Base-by-base conservation (phyloP, 2,888 invertebrate genomes). In the Nomada flava region DNA sequence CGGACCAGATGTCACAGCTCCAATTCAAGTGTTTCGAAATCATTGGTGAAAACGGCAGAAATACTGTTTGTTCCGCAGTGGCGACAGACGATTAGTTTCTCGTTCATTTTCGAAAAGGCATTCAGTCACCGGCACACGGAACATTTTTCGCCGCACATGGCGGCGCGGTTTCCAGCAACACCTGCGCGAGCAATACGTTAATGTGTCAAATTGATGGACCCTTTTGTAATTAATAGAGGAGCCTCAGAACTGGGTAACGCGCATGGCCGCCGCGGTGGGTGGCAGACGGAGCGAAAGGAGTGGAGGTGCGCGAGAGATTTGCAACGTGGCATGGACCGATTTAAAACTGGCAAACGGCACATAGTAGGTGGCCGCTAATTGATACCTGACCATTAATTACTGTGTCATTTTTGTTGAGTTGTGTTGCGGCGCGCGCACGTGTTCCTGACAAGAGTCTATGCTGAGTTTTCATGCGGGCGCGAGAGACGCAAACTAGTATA, bases 371-470 rank as follows among this genome's bases (percentile, higher is more conserved):
- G 80, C 84, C 86, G 90, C 91, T 92, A 93, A 93, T 93, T 93
- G 93, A 93, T 93, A 92, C 91, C 91, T 90, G 89, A 89, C 92
- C 92, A 93, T 93, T 93, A 93, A 93, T 93, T 93, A 93, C 93
- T 91, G 91, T 92, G 93, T 93, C 93, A 92, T 93, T 93, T 92
- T 90, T 92, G 91, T 88, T 88, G 91, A 90, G 88, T 88, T 86
- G 87, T 90, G 90, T 91, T 91, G 91, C 84, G 90, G 91, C 87
- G 71, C 83, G 90, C 91, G 85, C 92, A 92, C 91, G 92, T 92
- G 92, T 87, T 90, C 84, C 85, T 92, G 92, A 92, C 92, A 92
- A 88, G 86, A 84, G 76, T 81, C 85, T 77, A 77, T 73, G 77
- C 63, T 75, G 55, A 70, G 70, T 74, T 82, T 67, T 63, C 76